Evolutionary conservation across 1,140 invertebrate genomes (phyloP), one percentile per base, ranked within the genome.

Genomic region (Cyclina sinensis): DNA sequence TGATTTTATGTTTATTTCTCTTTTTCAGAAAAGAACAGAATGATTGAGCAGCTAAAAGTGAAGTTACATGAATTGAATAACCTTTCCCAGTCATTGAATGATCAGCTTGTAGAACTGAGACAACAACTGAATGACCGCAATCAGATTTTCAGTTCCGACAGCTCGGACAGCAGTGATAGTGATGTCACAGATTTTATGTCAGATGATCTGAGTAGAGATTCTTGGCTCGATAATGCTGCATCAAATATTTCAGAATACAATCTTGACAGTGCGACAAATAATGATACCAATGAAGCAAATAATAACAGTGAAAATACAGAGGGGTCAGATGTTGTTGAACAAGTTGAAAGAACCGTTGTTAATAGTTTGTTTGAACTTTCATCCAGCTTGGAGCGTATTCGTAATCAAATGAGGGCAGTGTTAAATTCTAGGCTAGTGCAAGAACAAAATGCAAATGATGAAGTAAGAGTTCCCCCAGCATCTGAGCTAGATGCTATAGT

Each of bases 361-460:
- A 80, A 51, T 54, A 87, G 85, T 37, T 46, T 87, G 39, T 62
- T 87, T 68, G 85, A 87, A 35, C 76, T 87, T 24, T 79, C 85
- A 24, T 87, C 85, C 7, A 79, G 85, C 16, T 59, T 87, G 16
- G 85, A 87, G 32, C 51, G 74, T 35, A 76, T 80, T 11, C 30
- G 85, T 21, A 87, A 79, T 46, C 85, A 87, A 59, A 79, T 87
- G 76, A 79, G 85, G 48, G 85, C 85, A 21, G 85, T 87, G n/a
- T 32, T 87, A 9, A 78, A 87, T 35, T 76, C 85, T 30, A 59
- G 85, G 11, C 70, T 87, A 35, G 59, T 68, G 14, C 82, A 84
- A 39, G 73, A 87, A 39, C 51, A 59, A 18, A 80, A 68, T 46
- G 51, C 18, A 27, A 86, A 70, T 37, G 76, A 87, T 46, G 51